Evolutionary conservation across 1,140 invertebrate genomes (phyloP).

Genomic region (Ditylenchus dipsaci): DNA sequence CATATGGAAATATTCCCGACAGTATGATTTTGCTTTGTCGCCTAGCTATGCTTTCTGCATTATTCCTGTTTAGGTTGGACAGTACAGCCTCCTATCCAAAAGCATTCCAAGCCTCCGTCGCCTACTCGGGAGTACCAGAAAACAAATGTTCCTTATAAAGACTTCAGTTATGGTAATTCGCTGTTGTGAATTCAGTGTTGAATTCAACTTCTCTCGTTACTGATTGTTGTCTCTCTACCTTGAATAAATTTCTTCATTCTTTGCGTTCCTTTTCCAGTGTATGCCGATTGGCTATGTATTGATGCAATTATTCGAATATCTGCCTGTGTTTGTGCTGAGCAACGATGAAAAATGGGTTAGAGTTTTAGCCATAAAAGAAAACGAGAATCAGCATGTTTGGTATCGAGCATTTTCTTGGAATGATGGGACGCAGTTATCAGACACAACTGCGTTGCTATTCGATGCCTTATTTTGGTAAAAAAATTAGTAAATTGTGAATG

Average conservation of each 20-base stretch:
- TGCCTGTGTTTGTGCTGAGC: too few species aligned
- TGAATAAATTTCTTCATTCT: neutral
- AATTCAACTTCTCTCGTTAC: too few species aligned
- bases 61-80: slow-evolving; percentile 18
- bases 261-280: too few species aligned
- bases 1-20: slow-evolving; percentile 32
- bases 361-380: too few species aligned
- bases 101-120: slow-evolving; percentile 31
- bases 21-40: neutral
- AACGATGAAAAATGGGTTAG: too few species aligned
- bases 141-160: slow-evolving; percentile 41
- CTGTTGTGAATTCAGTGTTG: slow-evolving; percentile 15
- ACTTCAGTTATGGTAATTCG: slow-evolving; percentile 33
- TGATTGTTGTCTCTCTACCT: too few species aligned
- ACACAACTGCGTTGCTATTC: slow-evolving; percentile 48
- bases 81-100: slow-evolving; percentile 25
- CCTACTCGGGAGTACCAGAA: slow-evolving; percentile 26
- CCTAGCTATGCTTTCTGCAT: neutral
- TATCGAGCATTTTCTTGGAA: slow-evolving; percentile 32
- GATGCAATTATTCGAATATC: too few species aligned
- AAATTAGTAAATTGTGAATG: too few species aligned
- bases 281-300: too few species aligned
- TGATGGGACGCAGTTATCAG: slow-evolving; percentile 18
- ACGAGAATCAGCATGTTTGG: slow-evolving; percentile 18
- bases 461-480: slow-evolving; percentile 46